Conservation (phyloP, 2,888 invertebrate species). For the Octonoba sinensis region DNA sequence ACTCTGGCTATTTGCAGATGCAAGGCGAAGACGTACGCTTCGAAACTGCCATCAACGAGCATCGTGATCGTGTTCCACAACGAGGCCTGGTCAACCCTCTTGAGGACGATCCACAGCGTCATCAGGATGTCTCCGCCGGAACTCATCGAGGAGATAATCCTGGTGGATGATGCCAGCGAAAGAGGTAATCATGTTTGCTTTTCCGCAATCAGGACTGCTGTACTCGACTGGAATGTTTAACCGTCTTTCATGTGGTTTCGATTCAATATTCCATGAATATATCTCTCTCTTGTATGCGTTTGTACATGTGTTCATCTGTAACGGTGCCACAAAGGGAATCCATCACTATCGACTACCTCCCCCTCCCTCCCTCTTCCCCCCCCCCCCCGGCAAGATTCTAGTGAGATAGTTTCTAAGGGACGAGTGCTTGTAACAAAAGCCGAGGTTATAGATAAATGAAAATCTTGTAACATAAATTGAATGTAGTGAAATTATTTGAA, state of each 20-base stretch:
- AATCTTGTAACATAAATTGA: no score
- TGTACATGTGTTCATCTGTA: neutral
- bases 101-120: conserved; percentile 96
- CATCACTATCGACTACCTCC: no score
- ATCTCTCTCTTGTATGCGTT: neutral
- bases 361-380: no score
- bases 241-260: no score
- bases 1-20: conserved; percentile 76
- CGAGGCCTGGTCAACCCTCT: conserved; percentile 97
- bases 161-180: conserved; percentile 98
- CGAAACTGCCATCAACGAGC: conserved; percentile 89
- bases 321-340: neutral
- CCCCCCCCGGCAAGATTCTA: no score
- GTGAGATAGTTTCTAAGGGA: no score
- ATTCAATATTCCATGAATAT: neutral
- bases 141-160: conserved; percentile 91
- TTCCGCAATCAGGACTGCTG: neutral
- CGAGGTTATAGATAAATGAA: no score
- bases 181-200: conserved; percentile 76
- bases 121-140: conserved; percentile 92
- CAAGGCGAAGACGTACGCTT: conserved; percentile 83
- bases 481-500: no score
- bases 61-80: conserved; percentile 99
- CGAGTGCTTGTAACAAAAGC: no score
- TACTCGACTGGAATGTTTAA: neutral